phyloP scores from a whole-genome alignment of 2,797 vertebrate genomes.

The Phoebastria nigripes region DNA sequence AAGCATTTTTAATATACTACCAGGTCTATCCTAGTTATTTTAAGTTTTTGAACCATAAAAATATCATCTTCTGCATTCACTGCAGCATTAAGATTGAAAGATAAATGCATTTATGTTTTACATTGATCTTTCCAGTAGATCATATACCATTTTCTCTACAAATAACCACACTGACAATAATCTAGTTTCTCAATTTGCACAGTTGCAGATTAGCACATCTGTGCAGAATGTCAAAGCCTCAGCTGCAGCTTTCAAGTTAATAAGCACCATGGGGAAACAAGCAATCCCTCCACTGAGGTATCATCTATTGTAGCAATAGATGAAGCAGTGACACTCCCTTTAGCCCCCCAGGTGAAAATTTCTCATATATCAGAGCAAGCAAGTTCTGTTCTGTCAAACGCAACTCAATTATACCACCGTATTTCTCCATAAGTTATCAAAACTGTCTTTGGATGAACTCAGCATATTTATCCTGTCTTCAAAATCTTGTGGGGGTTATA shows the following conservation, averaged over 20 bases:
- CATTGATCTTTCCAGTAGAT: neutral
- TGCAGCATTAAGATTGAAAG: neutral
- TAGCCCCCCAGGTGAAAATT: neutral
- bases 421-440: neutral
- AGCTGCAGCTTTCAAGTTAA: constrained; percentile 50
- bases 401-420: neutral
- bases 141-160: neutral
- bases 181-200: constrained; percentile 15
- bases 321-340: neutral
- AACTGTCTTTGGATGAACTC: neutral
- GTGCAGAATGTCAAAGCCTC: constrained; percentile 22
- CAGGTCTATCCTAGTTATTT: neutral
- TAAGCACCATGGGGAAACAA: constrained; percentile 44
- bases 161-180: constrained; percentile 30
- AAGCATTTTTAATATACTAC: neutral
- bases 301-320: neutral
- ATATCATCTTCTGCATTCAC: neutral
- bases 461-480: neutral
- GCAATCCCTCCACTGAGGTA: neutral
- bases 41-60: neutral
- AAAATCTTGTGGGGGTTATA: neutral
- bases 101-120: neutral
- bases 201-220: constrained; percentile 42
- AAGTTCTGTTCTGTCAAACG: neutral
- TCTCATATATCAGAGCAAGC: neutral